Evolutionary conservation across 2,888 invertebrate genomes (phyloP), one percentile per base, ranked within the genome.

Genomic region (Emmelina monodactyla): DNA sequence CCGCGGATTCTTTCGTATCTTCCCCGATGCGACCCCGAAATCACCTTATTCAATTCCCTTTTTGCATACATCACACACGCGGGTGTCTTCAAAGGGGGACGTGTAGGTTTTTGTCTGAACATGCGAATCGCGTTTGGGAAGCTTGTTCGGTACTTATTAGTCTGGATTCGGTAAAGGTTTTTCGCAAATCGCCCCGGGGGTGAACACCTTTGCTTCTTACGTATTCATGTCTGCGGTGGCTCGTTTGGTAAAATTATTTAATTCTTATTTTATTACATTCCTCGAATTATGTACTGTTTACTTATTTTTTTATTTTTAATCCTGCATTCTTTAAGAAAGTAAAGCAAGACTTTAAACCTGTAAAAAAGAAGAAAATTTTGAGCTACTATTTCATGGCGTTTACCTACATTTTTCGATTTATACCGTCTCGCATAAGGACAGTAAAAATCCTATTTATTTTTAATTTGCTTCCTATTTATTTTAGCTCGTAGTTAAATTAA

Each of bases 1-100:
- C 78, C 68, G 65, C 56, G 68, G 69, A 70, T 76, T 76, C 73
- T 75, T 76, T 73, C 75, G 78, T 76, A 71, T 51, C 66, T 73
- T 69, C 70, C 68, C 64, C 72, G 69, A 68, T 68, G 64, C 70
- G 67, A 68, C 65, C 70, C 69, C 72, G 60, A 78, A 78, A 79
- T 79, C 78, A 78, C 76, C 78, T 79, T 79, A 78, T 79, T 79
- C 79, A 76, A 79, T 79, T 79, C 76, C 75, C 72, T 78, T 70
- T 78, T 78, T 78, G 79, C 79, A 79, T 79, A 79, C 72, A 76
- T 78, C 76, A 70, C 75, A 70, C 61, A 67, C 69, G 55, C 56
- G 58, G 62, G 58, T 55, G 67, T 64, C 62, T 62, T 59, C 51
- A 53, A 51, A 64, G 70, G 75, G 69, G 63, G 66, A 63, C 61